phyloP scores from a whole-genome alignment of 1,140 invertebrate genomes.

The Eupeodes corollae region DNA sequence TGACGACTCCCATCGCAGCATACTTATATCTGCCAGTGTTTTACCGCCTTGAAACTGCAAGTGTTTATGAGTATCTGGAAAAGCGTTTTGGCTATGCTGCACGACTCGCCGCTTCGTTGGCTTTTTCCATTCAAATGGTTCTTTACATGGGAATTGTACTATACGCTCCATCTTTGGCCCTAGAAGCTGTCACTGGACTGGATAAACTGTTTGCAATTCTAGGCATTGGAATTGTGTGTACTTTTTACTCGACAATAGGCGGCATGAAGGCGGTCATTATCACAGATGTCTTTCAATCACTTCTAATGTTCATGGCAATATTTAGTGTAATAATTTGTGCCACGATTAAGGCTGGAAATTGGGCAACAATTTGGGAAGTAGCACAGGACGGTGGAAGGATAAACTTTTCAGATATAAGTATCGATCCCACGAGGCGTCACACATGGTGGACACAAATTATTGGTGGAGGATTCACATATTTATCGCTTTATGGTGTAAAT shows the following conservation, averaged over 20 bases:
- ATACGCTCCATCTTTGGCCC: slow-evolving; percentile 80
- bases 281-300: slow-evolving; percentile 73
- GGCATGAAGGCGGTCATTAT: slow-evolving; percentile 84
- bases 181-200: slow-evolving; percentile 75
- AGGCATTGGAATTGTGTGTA: slow-evolving; percentile 65
- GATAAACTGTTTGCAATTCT: slow-evolving; percentile 63
- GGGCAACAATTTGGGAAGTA: slow-evolving; percentile 52
- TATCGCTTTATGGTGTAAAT: slow-evolving; percentile 70
- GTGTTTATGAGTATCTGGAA: slow-evolving; percentile 86
- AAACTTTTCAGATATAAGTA: slow-evolving; percentile 44
- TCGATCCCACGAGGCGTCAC: slow-evolving; percentile 63
- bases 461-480: slow-evolving; percentile 61
- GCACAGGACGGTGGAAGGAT: slow-evolving; percentile 53
- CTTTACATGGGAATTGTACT: slow-evolving; percentile 88
- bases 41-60: slow-evolving; percentile 71
- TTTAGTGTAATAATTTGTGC: slow-evolving; percentile 66
- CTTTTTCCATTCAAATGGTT: slow-evolving; percentile 72
- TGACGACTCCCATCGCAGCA: slow-evolving; percentile 69
- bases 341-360: slow-evolving; percentile 48
- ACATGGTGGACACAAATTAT: slow-evolving; percentile 60
- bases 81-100: slow-evolving; percentile 59
- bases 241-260: slow-evolving; percentile 75
- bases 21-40: slow-evolving; percentile 82
- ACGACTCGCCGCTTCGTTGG: slow-evolving; percentile 57
- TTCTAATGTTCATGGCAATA: slow-evolving; percentile 65